Evolutionary conservation across 2,113 vertebrate species (phyloP).

Genomic region (Puntigrus tetrazona): DNA sequence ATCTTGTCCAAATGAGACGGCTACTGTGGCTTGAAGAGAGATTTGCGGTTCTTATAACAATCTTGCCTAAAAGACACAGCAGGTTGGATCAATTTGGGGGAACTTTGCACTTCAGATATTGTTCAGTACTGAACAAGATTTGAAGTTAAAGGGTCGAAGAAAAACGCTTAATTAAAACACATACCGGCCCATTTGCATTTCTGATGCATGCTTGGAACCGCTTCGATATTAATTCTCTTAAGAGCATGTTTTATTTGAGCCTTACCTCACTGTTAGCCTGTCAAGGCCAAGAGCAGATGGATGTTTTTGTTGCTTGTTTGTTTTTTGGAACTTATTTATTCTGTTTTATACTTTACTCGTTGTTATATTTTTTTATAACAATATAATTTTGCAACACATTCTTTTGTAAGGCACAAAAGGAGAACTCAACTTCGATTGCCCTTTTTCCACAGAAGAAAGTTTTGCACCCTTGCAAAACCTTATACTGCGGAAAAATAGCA

Average conservation of each 20-base stretch:
- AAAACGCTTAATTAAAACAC: not conserved
- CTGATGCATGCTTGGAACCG: not conserved
- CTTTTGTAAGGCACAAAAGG: not conserved
- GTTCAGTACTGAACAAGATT: constrained; percentile 3
- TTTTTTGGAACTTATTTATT: not conserved
- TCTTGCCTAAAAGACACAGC: not conserved
- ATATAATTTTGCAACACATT: too few relatives aligned
- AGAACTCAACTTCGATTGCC: not conserved
- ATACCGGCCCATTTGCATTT: not conserved
- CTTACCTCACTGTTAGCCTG: not conserved
- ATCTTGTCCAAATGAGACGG: constrained; percentile 17
- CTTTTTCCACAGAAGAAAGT: too few relatives aligned
- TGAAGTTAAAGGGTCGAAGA: not conserved
- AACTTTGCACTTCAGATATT: not conserved
- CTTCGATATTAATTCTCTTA: constrained; percentile 2
- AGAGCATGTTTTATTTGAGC: constrained; percentile 1
- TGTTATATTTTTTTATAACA: not conserved
- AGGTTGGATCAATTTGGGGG: not conserved
- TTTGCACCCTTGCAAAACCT: too few relatives aligned
- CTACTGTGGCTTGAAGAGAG: not conserved
- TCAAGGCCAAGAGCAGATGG: not conserved
- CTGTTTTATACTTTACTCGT: not conserved
- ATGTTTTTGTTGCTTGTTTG: too few relatives aligned
- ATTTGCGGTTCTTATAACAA: not conserved
- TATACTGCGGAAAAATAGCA: not conserved